Percentiles rank a stretch among this genome's conserved stretches.
These are phyloP conservation scores for Uria lomvia DNA, from an alignment of 2,113 vertebrate species.

Conservation along the genomic window DNA sequence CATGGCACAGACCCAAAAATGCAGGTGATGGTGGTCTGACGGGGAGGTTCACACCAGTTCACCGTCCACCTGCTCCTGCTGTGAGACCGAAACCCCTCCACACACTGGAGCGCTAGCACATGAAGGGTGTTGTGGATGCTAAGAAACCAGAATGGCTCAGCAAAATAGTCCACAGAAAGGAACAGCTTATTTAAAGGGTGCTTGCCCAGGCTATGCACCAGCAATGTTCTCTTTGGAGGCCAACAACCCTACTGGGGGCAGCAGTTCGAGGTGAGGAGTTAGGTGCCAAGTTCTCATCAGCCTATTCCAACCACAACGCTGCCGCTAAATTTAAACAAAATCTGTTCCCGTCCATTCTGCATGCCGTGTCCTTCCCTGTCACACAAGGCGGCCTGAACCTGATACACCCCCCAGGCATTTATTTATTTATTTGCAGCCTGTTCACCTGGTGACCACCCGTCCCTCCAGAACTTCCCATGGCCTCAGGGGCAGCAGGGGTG, in stretches of 20 bases:
- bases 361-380: not conserved
- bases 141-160: not conserved
- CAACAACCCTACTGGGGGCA: not conserved
- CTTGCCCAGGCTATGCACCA: not conserved
- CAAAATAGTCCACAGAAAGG: not conserved
- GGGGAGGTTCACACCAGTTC: not conserved
- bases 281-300: conserved; percentile 22
- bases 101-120: accelerated
- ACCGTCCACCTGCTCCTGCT: not conserved
- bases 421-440: not conserved
- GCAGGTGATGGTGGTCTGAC: not conserved
- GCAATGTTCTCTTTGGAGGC: not conserved
- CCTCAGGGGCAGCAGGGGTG: not conserved
- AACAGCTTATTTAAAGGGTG: not conserved
- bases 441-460: not conserved
- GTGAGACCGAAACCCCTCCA: not conserved
- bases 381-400: not conserved
- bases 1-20: accelerated
- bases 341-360: conserved; percentile 30
- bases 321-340: conserved; percentile 58
- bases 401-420: not conserved
- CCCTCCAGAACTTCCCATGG: not conserved
- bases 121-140: not conserved
- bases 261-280: not conserved
- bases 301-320: conserved; percentile 8